Base-by-base conservation (phyloP, 2,888 invertebrate genomes). In the Thereva nobilitata region DNA sequence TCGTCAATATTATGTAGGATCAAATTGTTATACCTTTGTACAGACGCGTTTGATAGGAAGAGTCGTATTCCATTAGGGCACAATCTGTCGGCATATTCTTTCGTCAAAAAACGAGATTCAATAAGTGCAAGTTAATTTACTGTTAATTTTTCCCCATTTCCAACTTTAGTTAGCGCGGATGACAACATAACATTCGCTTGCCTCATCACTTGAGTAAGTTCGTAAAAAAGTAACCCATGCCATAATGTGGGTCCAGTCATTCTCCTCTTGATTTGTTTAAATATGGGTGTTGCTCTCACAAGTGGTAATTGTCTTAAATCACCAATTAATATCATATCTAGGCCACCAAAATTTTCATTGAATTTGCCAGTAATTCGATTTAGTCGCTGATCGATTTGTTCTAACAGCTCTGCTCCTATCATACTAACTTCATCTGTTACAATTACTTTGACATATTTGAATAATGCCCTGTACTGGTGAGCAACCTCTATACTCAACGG, bases 391-490 rank as follows among this genome's bases (percentile, higher is more conserved):
- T 77, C 74, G 38, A 78, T 74, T 64, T 75, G 67, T 8, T 37
- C 37, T 12, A 77, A 68, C 40, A 76, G 50, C 67, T 76, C 75
- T 10, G 75, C 75, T 8, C 73, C 66, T 64, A 78, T 72, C 76
- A 78, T 78, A 66, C 76, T 77, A 2, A 77, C 67, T 74, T 77
- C 77, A 70, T 77, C 76, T 42, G 77, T 75, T 40, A 78, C 74
- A 5, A 77, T n/a, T 4, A 74, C 73, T 67, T 69, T 67, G 41
- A 73, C 70, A 35, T 70, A 71, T 64, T 68, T 70, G 12, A 73
- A 72, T 9, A 72, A 45, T 41, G 67, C 6, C 66, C 71, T 40
- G 52, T 69, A 72, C 68, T 71, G 70, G 38, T 70, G 67, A 8
- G 50, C 66, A 9, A 67, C 61, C 70, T 76, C 75, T 9, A 47